Conservation (phyloP, 2,113 vertebrate species). For the Crotalus tigris region DNA sequence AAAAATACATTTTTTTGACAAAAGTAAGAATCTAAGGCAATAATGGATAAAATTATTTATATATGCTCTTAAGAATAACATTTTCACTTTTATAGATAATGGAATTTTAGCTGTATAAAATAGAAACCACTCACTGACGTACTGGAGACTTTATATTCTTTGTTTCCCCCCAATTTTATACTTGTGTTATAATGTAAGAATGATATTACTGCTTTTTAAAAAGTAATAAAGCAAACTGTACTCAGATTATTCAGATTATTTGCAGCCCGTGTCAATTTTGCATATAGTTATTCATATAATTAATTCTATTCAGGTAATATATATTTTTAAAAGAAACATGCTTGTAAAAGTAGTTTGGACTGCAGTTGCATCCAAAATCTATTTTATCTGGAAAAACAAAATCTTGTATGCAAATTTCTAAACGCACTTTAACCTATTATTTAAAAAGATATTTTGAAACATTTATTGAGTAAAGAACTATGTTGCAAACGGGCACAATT, state of each 20-base stretch:
- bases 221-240: neutral
- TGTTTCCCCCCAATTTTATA: neutral
- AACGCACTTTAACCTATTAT: neutral
- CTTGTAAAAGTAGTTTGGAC: neutral
- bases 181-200: neutral
- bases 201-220: neutral
- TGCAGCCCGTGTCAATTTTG: neutral
- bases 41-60: slow-evolving; percentile 25
- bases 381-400: neutral
- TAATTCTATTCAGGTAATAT: neutral
- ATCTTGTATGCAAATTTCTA: neutral
- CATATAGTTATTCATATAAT: neutral
- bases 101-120: slow-evolving; percentile 14
- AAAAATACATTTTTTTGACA: slow-evolving; percentile 14
- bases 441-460: neutral
- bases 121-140: neutral
- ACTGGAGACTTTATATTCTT: slow-evolving; percentile 2
- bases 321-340: neutral
- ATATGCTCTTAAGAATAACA: slow-evolving; percentile 25
- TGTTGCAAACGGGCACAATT: neutral
- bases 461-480: neutral
- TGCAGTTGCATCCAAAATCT: neutral
- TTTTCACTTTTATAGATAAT: neutral
- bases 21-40: slow-evolving; percentile 31
- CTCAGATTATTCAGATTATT: neutral